Base-by-base conservation (phyloP, 2,113 vertebrate species). In the Cyprinodon variegatus region DNA sequence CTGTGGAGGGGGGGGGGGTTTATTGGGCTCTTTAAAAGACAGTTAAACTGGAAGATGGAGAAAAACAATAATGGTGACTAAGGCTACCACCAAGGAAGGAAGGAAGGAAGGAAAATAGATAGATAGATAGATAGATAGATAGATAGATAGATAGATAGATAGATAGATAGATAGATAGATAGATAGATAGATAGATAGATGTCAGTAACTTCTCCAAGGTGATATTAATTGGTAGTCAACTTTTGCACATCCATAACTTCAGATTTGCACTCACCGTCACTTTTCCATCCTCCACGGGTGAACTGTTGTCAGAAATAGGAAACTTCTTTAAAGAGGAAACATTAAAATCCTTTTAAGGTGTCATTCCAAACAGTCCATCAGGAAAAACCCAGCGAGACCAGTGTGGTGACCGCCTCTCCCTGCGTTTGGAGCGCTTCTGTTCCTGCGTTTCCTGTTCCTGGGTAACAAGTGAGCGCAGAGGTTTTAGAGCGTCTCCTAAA, bases 181-280 rank as follows among this genome's bases (percentile, higher is more conserved):
- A 62, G 36, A 37, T 14, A 67, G 43, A 48, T 41, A 72, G 17
- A 61, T 57, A 78, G 29, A 78, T 53, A 80, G 66, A 79, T 65
- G 22, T 38, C 38, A 53, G 17, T 53, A 12, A 36, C 40, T 43
- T 65, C 43, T 41, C 13, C 45, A 65, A n/a, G 45, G 20, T 29
- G n/a, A 65, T 22, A 11, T 41, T 3, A 8, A 29, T 69, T 70
- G 46, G 8, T 11, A 2, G 4, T 0, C 11, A 50, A 13, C 38
- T 10, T 62, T 29, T 40, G 50, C 37, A 3, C 2, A 15, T 1
- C 5, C 65, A n/a, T 57, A 60, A 11, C 63, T 40, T 22, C 59
- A 4, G n/a, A 4, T 59, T 57, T 37, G 17, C 40, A 92, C 92
- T 90, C 67, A 91, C 92, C 89, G 77, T 90, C 78, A 89, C 83